Evolutionary conservation across 2,113 vertebrate species (phyloP).

Genomic region (Eubucco bourcierii): DNA sequence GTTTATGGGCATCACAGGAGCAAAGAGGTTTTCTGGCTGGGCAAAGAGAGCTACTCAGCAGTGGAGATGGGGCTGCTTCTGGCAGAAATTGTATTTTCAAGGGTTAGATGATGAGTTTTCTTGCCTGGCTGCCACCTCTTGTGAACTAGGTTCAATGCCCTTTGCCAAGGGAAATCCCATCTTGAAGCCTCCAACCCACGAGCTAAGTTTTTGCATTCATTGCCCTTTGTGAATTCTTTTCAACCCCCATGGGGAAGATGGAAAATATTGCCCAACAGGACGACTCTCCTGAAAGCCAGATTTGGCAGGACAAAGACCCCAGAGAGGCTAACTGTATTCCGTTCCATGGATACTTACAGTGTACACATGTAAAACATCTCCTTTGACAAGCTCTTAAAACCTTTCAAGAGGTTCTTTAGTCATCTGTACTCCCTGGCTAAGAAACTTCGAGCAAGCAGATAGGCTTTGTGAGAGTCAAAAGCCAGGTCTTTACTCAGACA

Average conservation of each 20-base stretch:
- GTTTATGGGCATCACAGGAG: neutral
- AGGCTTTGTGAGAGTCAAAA: neutral
- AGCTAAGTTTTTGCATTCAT: neutral
- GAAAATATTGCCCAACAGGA: neutral
- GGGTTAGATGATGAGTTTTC: neutral
- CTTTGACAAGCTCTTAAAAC: neutral
- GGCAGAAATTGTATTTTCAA: neutral
- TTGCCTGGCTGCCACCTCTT: neutral
- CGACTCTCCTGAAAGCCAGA: neutral
- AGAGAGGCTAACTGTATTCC: neutral
- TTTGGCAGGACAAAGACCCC: neutral
- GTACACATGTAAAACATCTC: neutral
- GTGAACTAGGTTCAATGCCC: neutral
- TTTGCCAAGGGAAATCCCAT: accelerated
- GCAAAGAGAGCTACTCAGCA: neutral
- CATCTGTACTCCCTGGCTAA: neutral
- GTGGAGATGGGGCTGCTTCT: accelerated
- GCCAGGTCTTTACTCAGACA: neutral
- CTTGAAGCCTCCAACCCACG: accelerated
- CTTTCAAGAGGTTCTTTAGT: neutral
- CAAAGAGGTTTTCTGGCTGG: neutral
- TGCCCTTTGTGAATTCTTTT: neutral
- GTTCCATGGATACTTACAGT: neutral
- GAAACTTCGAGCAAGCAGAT: neutral
- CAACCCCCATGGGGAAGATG: accelerated